Percentiles rank a stretch among this genome's conserved stretches.
These are phyloP conservation scores for Phortica okadai DNA, from an alignment of 2,888 invertebrate species.

Conservation along the genomic window DNA sequence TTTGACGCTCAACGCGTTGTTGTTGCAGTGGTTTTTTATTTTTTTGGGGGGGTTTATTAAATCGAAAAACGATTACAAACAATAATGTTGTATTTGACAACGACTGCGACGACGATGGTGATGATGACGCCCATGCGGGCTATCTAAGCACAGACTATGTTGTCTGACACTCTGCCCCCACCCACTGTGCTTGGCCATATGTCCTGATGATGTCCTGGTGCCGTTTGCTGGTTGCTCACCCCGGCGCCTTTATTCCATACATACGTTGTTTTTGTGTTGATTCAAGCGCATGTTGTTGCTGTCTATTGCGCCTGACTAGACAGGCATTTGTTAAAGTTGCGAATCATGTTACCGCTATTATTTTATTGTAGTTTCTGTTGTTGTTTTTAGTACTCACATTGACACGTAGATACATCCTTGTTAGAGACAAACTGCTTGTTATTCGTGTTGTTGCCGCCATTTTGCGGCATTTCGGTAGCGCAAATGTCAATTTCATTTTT, in stretches of 20 bases:
- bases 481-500: constrained; percentile 59
- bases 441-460: constrained; percentile 4
- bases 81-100: constrained; percentile 56
- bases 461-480: constrained; percentile 49
- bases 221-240: not conserved
- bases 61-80: constrained; percentile 70
- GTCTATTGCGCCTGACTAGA: constrained; percentile 1
- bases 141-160: not conserved
- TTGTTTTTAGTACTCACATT: constrained; percentile 15
- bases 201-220: not conserved
- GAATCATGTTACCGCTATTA: not conserved
- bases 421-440: not conserved
- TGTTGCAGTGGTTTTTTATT: not conserved
- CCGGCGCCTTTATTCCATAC: not conserved
- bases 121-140: constrained; percentile 10
- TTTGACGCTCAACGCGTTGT: not conserved
- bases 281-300: not conserved
- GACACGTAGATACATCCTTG: not conserved
- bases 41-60: constrained; percentile 53
- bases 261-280: not conserved
- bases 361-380: constrained; percentile 18
- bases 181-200: not conserved
- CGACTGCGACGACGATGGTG: constrained; percentile 13
- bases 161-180: not conserved
- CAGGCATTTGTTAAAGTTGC: constrained; percentile 6